Percentiles rank a stretch among this genome's conserved stretches.
These are phyloP conservation scores for Plebejus argus DNA, from an alignment of 2,888 invertebrate species.

Conservation along the genomic window DNA sequence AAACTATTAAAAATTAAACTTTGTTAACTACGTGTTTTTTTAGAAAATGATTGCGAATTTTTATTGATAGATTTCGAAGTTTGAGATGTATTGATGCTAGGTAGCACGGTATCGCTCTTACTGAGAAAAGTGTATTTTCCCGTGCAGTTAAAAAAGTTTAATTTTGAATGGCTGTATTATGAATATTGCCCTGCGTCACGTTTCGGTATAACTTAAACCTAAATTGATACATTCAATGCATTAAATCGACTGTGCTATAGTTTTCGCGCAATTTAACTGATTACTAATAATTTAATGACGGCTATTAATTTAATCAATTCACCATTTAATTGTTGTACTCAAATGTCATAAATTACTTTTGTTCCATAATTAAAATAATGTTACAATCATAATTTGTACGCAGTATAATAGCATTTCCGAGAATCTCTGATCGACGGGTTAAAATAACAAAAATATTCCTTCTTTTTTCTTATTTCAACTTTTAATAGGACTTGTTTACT, in stretches of 20 bases:
- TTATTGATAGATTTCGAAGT: no score
- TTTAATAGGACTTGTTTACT: not conserved
- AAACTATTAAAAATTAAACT: no score
- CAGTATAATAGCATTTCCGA: no score
- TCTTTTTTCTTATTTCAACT: not conserved
- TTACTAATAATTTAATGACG: constrained; percentile 5
- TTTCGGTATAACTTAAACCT: not conserved
- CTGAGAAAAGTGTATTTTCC: not conserved
- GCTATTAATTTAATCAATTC: not conserved
- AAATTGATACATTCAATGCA: not conserved
- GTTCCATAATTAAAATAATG: not conserved
- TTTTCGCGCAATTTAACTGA: not conserved
- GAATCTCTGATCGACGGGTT: no score
- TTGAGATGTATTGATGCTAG: no score
- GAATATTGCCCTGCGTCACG: not conserved
- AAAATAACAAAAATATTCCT: not conserved
- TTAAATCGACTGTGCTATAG: not conserved
- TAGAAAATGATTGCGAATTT: no score
- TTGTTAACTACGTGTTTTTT: no score
- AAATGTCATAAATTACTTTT: not conserved
- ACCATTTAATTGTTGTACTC: not conserved
- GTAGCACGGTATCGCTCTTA: no score
- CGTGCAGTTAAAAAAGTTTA: no score
- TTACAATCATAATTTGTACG: no score
- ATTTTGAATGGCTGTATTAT: no score